These are phyloP conservation scores for Chaetodon trifasciatus DNA, from an alignment of 2,797 vertebrate genomes.

Conservation along the genomic window DNA sequence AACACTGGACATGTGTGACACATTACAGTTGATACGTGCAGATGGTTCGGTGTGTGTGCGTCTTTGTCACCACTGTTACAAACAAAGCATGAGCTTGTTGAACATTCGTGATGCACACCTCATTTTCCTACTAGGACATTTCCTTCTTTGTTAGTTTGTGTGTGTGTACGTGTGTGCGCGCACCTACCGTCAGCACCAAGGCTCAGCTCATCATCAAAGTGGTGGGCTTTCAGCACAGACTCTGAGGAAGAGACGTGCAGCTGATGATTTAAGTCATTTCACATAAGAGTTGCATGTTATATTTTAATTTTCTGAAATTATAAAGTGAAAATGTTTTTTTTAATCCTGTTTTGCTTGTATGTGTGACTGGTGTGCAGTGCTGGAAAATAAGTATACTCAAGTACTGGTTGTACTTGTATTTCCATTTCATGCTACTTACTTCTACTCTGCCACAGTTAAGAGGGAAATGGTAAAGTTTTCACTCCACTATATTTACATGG, in stretches of 20 bases:
- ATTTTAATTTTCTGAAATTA: neutral
- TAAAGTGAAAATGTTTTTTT: neutral
- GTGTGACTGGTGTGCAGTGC: neutral
- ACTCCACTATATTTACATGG: too few relatives aligned
- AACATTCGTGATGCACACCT: conserved; percentile 1
- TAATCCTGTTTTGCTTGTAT: neutral
- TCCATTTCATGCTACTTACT: neutral
- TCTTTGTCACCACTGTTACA: neutral
- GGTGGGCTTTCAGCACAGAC: conserved; percentile 76
- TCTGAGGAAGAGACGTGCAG: conserved; percentile 74
- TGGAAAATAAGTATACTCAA: too few relatives aligned
- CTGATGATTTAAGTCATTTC: neutral
- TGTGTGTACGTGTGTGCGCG: neutral
- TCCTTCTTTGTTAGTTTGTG: conserved; percentile 32
- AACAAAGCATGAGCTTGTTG: conserved; percentile 20
- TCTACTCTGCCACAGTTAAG: too few relatives aligned
- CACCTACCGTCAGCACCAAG: conserved; percentile 92
- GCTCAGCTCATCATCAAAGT: conserved; percentile 89
- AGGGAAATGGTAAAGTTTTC: too few relatives aligned
- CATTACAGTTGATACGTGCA: neutral
- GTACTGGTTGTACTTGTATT: neutral
- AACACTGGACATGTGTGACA: conserved; percentile 8
- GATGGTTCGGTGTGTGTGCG: neutral
- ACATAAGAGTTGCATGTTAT: neutral
- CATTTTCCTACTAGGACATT: conserved; percentile 47